Conservation (phyloP, 2,113 vertebrate species). For the Forbesichthys papilliferus region DNA sequence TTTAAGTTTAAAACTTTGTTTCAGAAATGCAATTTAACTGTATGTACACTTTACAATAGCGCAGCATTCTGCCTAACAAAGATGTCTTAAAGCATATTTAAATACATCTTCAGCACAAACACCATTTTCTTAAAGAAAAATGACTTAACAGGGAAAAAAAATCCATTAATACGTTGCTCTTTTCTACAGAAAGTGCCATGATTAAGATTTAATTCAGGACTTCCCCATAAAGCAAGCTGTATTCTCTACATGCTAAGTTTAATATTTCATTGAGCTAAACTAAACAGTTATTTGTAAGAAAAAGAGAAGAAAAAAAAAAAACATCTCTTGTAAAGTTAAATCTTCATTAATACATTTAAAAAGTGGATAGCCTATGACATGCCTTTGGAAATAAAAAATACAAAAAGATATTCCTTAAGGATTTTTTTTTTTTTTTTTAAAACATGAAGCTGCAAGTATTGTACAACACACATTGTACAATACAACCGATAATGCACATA, state of each 20-base stretch:
- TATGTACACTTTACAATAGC: slow-evolving; percentile 97
- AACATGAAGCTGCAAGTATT: slow-evolving; percentile 95
- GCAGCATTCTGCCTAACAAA: slow-evolving; percentile 84
- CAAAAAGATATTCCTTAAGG: slow-evolving; percentile 97
- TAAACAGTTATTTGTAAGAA: slow-evolving; percentile 94
- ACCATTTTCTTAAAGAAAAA: slow-evolving; percentile 90
- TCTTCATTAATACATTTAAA: slow-evolving; percentile 99
- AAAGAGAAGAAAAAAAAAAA: slow-evolving; percentile 49
- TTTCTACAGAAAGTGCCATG: slow-evolving; percentile 89
- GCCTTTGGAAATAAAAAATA: slow-evolving; percentile 98
- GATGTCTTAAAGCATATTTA: slow-evolving; percentile 87
- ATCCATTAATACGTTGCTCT: slow-evolving; percentile 64
- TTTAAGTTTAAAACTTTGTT: slow-evolving; percentile 78
- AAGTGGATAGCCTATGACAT: slow-evolving; percentile 91
- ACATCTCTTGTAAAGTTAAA: slow-evolving; percentile 96
- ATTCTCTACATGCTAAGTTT: slow-evolving; percentile 93
- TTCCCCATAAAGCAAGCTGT: slow-evolving; percentile 91
- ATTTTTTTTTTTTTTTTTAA: slow-evolving; percentile 79
- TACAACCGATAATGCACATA: slow-evolving; percentile 96
- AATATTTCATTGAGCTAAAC: slow-evolving; percentile 91
- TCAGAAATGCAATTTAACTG: slow-evolving; percentile 83
- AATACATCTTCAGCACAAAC: slow-evolving; percentile 92
- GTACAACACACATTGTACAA: slow-evolving; percentile 96
- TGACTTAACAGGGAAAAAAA: slow-evolving; percentile 74
- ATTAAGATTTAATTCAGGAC: slow-evolving; percentile 86